Conservation (phyloP, 2,797 vertebrate species). For the Myripristis murdjan region DNA sequence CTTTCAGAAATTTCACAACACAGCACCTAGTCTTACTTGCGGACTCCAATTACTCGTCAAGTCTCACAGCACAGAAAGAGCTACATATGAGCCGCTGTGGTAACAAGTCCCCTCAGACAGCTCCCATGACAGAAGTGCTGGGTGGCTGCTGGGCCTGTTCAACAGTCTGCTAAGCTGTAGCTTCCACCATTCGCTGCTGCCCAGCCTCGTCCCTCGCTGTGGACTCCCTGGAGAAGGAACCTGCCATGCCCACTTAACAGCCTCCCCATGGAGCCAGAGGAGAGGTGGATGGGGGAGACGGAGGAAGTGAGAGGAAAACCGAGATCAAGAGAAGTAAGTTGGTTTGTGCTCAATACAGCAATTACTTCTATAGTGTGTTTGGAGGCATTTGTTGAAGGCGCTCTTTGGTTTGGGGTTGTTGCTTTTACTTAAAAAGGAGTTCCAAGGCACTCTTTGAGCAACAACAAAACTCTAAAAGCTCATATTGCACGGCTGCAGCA, state of each 20-base stretch:
- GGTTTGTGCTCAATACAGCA: too few relatives aligned
- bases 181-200: slow-evolving; percentile 36
- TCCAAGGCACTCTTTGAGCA: background rate
- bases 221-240: slow-evolving; percentile 45
- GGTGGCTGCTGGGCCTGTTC: slow-evolving; percentile 48
- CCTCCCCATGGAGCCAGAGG: slow-evolving; percentile 43
- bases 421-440: too few relatives aligned
- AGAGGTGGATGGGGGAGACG: slow-evolving; percentile 10
- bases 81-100: slow-evolving; percentile 38
- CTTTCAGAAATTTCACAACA: slow-evolving; percentile 1
- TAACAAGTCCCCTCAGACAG: slow-evolving; percentile 64
- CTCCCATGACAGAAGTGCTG: slow-evolving; percentile 47
- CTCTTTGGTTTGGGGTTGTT: background rate
- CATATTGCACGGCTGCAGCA: background rate
- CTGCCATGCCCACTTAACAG: slow-evolving; percentile 61
- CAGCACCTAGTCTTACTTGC: slow-evolving; percentile 11
- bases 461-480: background rate
- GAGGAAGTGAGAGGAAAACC: slow-evolving; percentile 10
- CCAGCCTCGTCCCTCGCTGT: slow-evolving; percentile 34
- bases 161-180: slow-evolving; percentile 52
- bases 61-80: slow-evolving; percentile 27
- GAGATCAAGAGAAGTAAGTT: background rate
- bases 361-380: too few relatives aligned
- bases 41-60: slow-evolving; percentile 57
- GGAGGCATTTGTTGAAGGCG: background rate